Evolutionary conservation across 92 coral and sea anemone species (phyloP).

Genomic region (Chrysogorgia sp.): DNA sequence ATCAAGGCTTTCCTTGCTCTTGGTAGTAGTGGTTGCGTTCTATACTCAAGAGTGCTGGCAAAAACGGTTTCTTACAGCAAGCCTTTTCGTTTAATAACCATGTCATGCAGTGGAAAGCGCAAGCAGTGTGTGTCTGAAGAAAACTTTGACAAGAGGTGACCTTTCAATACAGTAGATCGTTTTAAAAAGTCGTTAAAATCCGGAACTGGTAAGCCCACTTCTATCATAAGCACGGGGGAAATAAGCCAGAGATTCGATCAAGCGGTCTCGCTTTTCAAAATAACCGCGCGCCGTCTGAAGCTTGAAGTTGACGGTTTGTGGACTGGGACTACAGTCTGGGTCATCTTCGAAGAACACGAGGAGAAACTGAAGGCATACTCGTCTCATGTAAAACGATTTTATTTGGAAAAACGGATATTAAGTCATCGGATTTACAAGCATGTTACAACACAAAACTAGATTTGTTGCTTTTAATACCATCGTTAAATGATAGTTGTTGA

Average conservation of each 20-base stretch:
- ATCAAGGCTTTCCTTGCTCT: not conserved
- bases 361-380: no score
- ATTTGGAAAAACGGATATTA: no score
- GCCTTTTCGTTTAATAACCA: constrained; percentile 19
- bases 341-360: no score
- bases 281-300: no score
- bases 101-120: constrained; percentile 37
- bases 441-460: no score
- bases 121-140: constrained; percentile 13
- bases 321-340: no score
- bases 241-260: no score
- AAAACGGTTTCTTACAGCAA: not conserved
- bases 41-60: not conserved
- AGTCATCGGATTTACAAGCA: no score
- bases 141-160: constrained; percentile 39
- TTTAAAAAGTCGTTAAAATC: constrained; percentile 8
- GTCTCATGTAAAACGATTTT: no score
- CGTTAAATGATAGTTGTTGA: constrained; percentile 3
- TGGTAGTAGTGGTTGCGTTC: constrained; percentile 7
- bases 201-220: not conserved
- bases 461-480: no score
- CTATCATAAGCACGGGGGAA: constrained; percentile 39
- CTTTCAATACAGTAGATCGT: constrained; percentile 22
- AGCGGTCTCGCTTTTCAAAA: no score
- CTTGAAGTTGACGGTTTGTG: no score